These are phyloP conservation scores for Dione vanillae DNA, from an alignment of 2,888 invertebrate genomes.

Conservation along the genomic window DNA sequence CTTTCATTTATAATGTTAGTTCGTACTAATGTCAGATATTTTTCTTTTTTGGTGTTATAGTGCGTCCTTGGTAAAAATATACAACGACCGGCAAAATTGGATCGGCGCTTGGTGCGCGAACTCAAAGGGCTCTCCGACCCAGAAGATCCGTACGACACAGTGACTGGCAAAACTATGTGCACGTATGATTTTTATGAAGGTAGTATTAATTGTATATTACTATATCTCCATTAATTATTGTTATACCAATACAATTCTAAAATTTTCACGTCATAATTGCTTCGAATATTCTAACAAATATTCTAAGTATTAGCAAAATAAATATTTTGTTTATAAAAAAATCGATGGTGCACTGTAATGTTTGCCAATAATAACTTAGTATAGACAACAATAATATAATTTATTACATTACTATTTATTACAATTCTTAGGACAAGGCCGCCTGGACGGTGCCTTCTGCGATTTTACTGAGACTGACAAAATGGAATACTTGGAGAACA, in stretches of 20 bases:
- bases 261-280: no score
- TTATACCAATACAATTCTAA: no score
- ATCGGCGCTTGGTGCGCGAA: constrained; percentile 91
- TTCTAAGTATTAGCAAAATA: no score
- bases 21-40: not conserved
- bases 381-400: no score
- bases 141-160: constrained; percentile 93
- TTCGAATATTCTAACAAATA: no score
- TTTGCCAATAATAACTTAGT: no score
- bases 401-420: no score
- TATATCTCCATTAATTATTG: no score
- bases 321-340: no score
- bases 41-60: constrained; percentile 73
- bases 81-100: constrained; percentile 92
- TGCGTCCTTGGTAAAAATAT: constrained; percentile 93
- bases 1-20: no score
- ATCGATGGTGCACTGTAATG: no score
- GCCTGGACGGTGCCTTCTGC: constrained; percentile 98
- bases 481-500: constrained; percentile 91
- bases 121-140: constrained; percentile 89
- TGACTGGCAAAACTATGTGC: constrained; percentile 97
- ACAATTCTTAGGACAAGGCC: constrained; percentile 91
- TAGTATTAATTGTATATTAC: constrained; percentile 56
- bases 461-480: constrained; percentile 96
- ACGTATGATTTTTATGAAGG: constrained; percentile 99